Percentiles rank a stretch among this genome's conserved stretches.
These are phyloP conservation scores for Omphaloscelis lunosa DNA, from an alignment of 2,888 invertebrate species.

Conservation along the genomic window DNA sequence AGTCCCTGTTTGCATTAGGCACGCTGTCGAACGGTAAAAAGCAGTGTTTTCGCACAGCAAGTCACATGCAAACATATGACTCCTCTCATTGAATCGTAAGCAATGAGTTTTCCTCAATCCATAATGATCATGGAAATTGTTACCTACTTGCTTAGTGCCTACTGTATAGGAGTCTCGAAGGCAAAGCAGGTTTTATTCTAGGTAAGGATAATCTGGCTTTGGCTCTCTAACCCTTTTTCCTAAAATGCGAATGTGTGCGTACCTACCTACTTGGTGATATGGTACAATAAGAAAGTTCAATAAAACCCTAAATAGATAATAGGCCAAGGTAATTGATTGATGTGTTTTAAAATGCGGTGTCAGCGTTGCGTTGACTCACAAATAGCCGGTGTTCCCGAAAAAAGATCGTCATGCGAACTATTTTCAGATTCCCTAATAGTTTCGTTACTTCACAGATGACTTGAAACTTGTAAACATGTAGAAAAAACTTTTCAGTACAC, in stretches of 20 bases:
- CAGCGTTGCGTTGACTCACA: conserved; percentile 22
- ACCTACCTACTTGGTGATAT: not conserved
- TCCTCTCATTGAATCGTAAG: conserved; percentile 27
- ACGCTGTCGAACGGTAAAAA: not conserved
- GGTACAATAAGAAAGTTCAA: not conserved
- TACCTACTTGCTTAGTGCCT: not conserved
- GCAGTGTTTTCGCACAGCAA: not conserved
- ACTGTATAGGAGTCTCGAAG: conserved; percentile 5
- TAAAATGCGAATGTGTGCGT: not conserved
- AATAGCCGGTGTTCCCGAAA: conserved; percentile 31
- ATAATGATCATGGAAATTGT: conserved; percentile 44
- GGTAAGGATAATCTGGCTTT: not conserved
- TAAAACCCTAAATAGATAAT: conserved; percentile 7
- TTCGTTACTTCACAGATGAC: conserved; percentile 28
- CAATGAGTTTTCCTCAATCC: conserved; percentile 43
- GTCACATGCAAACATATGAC: conserved; percentile 14
- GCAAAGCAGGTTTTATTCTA: conserved; percentile 6
- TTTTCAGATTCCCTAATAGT: conserved; percentile 34
- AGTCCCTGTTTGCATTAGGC: not conserved
- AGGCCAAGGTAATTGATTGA: conserved; percentile 26
- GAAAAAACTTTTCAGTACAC: conserved; percentile 50
- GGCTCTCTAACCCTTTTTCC: not conserved
- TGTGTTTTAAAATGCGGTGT: not conserved
- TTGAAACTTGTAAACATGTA: conserved; percentile 46
- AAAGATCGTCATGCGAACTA: conserved; percentile 18